Evolutionary conservation across 2,113 vertebrate genomes (phyloP), one percentile per base, ranked within the genome.

Genomic region (Passer montanus): DNA sequence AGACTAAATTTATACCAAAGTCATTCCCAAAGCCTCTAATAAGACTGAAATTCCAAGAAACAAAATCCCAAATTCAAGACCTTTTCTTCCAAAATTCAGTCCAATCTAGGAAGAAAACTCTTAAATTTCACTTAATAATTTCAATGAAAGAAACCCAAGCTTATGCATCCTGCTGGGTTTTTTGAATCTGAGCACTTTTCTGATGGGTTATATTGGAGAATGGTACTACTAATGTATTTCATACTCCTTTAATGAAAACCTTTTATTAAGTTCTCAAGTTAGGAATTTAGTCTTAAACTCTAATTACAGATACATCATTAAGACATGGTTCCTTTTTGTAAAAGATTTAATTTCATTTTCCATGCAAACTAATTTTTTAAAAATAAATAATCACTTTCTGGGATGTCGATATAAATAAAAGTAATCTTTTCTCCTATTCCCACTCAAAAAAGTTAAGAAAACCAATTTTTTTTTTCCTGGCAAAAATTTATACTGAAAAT

Each of bases 251-350:
- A 95, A 86, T 78, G 84, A 97, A 96, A 96, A 84, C 9, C 44
- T 58, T 91, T 59, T n/a, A 90, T 73, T 84, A 69, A 82, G 55
- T 90, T 30, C 46, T 68, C 43, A 79, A 81, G 43, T 55, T 58
- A 77, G 81, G 84, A 92, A 89, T 84, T 89, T 68, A 86, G 69
- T 83, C 66, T 94, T 76, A 82, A 35, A 81, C 50, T n/a, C 19
- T 84, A 94, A 96, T 93, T 94, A 94, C 84, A 96, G 35, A 28
- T 90, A 64, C 37, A 79, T 70, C 47, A 91, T 18, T 90, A 87
- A 93, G 37, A 84, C 58, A 94, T 6, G 12, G 52, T 28, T 22
- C 19, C 33, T 76, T 90, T 92, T 66, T 28, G 50, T 37, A 47
- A 46, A 89, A 50, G 24, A 92, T 82, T 83, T 87, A 0, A 33